Evolutionary conservation across 1,140 invertebrate genomes (phyloP).

Genomic region (Aradophagus sp.): DNA sequence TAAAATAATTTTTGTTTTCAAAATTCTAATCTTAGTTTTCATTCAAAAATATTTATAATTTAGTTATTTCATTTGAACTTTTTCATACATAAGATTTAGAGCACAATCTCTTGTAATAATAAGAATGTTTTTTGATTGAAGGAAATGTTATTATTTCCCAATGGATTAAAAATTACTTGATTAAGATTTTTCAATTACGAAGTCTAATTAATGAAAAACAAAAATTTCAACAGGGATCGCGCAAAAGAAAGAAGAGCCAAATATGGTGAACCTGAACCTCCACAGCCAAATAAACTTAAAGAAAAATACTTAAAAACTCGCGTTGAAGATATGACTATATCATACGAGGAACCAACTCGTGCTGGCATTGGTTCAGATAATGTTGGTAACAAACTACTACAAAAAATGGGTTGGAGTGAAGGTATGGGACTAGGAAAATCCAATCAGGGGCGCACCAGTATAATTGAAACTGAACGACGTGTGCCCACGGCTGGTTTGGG

Average conservation of each 20-base stretch:
- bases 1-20: too few species aligned
- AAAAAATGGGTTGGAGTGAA: constrained; percentile 99
- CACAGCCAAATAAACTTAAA: constrained; percentile 82
- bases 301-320: constrained; percentile 80
- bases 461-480: constrained; percentile 85
- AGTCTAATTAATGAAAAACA: too few species aligned
- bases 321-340: constrained; percentile 73
- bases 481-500: constrained; percentile 84
- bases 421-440: constrained; percentile 94
- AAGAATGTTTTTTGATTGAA: too few species aligned
- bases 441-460: constrained; percentile 94
- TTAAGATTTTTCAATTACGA: too few species aligned
- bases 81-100: too few species aligned
- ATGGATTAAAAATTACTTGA: too few species aligned
- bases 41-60: too few species aligned
- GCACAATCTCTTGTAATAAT: too few species aligned
- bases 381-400: constrained; percentile 93
- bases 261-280: constrained; percentile 91
- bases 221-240: constrained; percentile 83
- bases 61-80: too few species aligned
- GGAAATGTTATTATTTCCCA: too few species aligned
- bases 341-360: constrained; percentile 80
- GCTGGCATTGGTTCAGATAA: constrained; percentile 89
- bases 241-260: constrained; percentile 96
- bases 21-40: too few species aligned